Conservation (phyloP, 2,888 invertebrate species). For the Linnaemya vulpina region DNA sequence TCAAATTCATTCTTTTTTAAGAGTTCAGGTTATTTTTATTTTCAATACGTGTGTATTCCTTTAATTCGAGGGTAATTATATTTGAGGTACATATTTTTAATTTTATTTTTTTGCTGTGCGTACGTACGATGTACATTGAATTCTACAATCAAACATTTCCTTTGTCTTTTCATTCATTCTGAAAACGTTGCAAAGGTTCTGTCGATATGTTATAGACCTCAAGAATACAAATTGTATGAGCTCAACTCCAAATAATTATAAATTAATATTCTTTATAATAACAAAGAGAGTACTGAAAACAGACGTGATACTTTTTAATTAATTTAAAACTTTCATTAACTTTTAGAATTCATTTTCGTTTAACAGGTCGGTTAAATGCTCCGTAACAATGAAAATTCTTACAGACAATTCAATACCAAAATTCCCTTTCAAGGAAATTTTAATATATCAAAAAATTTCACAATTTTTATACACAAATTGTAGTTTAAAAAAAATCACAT, state of each 20-base stretch:
- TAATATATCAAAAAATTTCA: too few relatives aligned
- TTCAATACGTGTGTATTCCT: not conserved
- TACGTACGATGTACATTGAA: not conserved
- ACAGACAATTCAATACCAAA: too few relatives aligned
- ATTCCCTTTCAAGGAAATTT: too few relatives aligned
- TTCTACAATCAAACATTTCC: not conserved
- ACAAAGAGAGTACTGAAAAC: not conserved
- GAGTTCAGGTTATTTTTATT: conserved; percentile 8
- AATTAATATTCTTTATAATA: not conserved
- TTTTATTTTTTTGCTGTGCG: not conserved
- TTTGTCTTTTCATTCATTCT: not conserved
- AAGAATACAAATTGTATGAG: not conserved
- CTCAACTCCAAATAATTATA: not conserved
- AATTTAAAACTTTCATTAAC: too few relatives aligned
- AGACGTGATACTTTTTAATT: too few relatives aligned
- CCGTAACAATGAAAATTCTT: too few relatives aligned
- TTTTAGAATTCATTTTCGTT: too few relatives aligned
- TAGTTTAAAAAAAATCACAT: too few relatives aligned
- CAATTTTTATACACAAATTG: too few relatives aligned
- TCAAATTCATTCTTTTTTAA: not conserved
- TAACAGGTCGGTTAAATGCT: too few relatives aligned
- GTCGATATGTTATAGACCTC: not conserved
- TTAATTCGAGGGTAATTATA: conserved; percentile 8
- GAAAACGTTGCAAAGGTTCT: not conserved
- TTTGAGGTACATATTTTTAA: not conserved